Conservation (phyloP, 2,888 invertebrate species). For the Vesta saturnalis region DNA sequence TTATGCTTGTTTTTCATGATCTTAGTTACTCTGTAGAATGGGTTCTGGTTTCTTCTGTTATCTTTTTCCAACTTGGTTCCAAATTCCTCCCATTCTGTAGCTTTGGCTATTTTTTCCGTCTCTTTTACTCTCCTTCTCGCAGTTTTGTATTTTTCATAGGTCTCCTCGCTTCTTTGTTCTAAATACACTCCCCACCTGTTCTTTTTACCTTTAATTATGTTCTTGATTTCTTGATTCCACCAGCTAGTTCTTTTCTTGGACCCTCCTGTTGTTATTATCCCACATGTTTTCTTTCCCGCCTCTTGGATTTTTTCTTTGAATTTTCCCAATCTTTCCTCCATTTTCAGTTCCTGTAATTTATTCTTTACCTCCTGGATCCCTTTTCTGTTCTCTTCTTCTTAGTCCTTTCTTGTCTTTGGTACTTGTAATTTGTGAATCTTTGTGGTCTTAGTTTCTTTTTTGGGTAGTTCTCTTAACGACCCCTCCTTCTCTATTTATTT, state of each 20-base stretch:
- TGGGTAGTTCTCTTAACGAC: neutral
- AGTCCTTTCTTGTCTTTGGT: neutral
- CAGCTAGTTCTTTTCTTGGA: neutral
- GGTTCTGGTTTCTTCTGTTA: neutral
- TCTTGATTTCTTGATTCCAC: neutral
- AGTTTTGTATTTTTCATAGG: conserved; percentile 4
- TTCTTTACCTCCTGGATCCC: neutral
- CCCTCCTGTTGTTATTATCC: conserved; percentile 6
- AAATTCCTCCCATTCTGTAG: too few species aligned
- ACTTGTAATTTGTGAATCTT: neutral
- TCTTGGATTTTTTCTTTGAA: neutral
- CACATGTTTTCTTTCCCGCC: neutral
- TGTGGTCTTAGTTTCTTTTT: neutral
- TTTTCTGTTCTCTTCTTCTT: neutral
- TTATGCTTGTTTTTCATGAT: neutral
- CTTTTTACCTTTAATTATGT: neutral
- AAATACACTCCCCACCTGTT: neutral
- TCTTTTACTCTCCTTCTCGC: too few species aligned
- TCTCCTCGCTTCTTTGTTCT: neutral
- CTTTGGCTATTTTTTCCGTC: too few species aligned
- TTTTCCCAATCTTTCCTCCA: too few species aligned
- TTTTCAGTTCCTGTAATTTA: too few species aligned
- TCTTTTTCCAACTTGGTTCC: neutral
- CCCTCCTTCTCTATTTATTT: neutral
- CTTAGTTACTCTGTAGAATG: too few species aligned